Conservation (phyloP, 2,888 invertebrate species). For the Eulithis prunata region DNA sequence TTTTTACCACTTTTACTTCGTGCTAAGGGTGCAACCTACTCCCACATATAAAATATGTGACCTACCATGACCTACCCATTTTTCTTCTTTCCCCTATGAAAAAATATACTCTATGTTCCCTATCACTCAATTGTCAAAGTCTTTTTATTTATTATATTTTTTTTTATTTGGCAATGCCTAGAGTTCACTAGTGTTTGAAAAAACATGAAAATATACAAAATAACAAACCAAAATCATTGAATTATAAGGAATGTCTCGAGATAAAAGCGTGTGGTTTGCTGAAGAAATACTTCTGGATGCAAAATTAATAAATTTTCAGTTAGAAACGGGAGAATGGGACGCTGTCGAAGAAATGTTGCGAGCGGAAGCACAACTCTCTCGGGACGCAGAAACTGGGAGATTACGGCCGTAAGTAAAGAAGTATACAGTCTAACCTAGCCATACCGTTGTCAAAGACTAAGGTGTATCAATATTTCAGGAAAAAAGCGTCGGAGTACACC, state of each 20-base stretch:
- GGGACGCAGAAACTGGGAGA: slow-evolving; percentile 78
- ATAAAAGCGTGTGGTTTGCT: slow-evolving; percentile 83
- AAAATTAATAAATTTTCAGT: slow-evolving; percentile 78
- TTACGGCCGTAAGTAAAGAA: slow-evolving; percentile 71
- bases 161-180: too few species aligned
- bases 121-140: too few species aligned
- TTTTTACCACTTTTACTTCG: too few species aligned
- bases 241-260: slow-evolving; percentile 70
- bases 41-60: too few species aligned
- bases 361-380: slow-evolving; percentile 78
- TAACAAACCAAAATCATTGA: not conserved
- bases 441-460: not conserved
- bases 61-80: too few species aligned
- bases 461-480: slow-evolving; percentile 58
- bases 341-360: slow-evolving; percentile 82
- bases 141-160: too few species aligned
- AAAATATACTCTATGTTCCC: too few species aligned
- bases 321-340: slow-evolving; percentile 82
- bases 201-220: too few species aligned
- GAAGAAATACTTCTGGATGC: slow-evolving; percentile 81
- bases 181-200: too few species aligned
- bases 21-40: too few species aligned
- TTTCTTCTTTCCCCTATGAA: too few species aligned
- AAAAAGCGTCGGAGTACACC: slow-evolving; percentile 81
- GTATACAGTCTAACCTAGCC: not conserved